phyloP scores from a whole-genome alignment of 1,140 invertebrate genomes.

The Neodiprion virginianus region DNA sequence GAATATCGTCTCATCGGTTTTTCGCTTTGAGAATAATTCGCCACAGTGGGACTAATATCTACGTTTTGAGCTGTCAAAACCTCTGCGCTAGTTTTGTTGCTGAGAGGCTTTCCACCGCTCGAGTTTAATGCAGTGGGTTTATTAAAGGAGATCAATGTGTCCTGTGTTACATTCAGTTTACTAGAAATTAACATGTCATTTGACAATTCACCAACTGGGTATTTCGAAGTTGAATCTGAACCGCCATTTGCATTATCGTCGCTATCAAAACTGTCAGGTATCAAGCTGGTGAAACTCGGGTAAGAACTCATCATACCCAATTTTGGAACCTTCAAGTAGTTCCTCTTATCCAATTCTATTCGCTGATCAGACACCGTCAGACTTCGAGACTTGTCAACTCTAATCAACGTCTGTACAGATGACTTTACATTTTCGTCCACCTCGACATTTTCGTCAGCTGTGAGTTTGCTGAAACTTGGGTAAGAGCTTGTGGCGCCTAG shows the following conservation, averaged over 20 bases:
- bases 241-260: neutral
- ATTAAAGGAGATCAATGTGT: too few relatives aligned
- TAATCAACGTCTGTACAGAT: neutral
- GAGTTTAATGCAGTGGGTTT: neutral
- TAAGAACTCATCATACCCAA: slow-evolving; percentile 7
- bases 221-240: neutral
- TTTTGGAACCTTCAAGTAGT: slow-evolving; percentile 12
- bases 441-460: slow-evolving; percentile 5
- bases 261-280: neutral
- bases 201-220: neutral
- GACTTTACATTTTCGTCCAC: neutral
- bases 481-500: slow-evolving; percentile 10
- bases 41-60: neutral
- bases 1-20: neutral
- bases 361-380: neutral
- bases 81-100: neutral
- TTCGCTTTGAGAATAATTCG: neutral
- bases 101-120: too few relatives aligned
- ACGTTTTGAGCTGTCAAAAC: neutral
- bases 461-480: slow-evolving; percentile 28
- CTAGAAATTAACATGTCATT: neutral
- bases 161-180: too few relatives aligned
- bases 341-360: neutral
- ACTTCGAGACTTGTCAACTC: neutral
- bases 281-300: slow-evolving; percentile 3